Conservation (phyloP, 2,888 invertebrate species). For the Nymphalis polychloros region DNA sequence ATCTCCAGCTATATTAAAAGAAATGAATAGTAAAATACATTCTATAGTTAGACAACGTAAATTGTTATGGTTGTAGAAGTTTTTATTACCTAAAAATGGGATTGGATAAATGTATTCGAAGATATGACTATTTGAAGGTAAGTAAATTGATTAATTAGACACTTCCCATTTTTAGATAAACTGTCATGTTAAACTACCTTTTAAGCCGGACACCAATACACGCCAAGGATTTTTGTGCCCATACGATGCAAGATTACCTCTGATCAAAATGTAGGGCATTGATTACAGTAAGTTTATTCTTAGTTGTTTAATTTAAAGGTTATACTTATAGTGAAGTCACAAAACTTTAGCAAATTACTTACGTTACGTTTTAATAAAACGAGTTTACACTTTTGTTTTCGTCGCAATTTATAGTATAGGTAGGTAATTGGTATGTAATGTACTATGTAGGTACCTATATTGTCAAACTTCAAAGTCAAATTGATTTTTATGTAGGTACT, state of each 20-base stretch:
- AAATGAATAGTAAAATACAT: conserved; percentile 1
- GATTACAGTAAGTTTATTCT: conserved; percentile 62
- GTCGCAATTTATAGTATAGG: conserved; percentile 9
- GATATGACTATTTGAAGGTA: neutral
- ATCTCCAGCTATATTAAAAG: conserved; percentile 83
- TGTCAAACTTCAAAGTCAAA: conserved; percentile 15
- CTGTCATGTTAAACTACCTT: conserved; percentile 81
- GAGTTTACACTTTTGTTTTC: conserved; percentile 24
- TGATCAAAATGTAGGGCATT: conserved; percentile 95
- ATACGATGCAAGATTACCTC: conserved; percentile 93
- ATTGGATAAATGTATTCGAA: conserved; percentile 6
- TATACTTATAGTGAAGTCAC: conserved; percentile 17
- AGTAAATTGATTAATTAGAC: conserved; percentile 6
- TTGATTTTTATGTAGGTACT: neutral
- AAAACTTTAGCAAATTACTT: conserved; percentile 18
- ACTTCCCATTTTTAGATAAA: conserved; percentile 47
- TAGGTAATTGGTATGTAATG: no score
- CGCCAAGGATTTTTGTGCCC: conserved; percentile 93
- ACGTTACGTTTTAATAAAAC: conserved; percentile 18
- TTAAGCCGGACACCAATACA: conserved; percentile 92
- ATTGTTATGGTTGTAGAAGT: neutral
- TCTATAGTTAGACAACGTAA: conserved; percentile 12
- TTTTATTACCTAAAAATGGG: conserved; percentile 29
- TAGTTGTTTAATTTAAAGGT: conserved; percentile 22
- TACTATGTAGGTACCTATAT: neutral